Evolutionary conservation across 2,888 invertebrate genomes (phyloP).

Genomic region (Xylota segnis): DNA sequence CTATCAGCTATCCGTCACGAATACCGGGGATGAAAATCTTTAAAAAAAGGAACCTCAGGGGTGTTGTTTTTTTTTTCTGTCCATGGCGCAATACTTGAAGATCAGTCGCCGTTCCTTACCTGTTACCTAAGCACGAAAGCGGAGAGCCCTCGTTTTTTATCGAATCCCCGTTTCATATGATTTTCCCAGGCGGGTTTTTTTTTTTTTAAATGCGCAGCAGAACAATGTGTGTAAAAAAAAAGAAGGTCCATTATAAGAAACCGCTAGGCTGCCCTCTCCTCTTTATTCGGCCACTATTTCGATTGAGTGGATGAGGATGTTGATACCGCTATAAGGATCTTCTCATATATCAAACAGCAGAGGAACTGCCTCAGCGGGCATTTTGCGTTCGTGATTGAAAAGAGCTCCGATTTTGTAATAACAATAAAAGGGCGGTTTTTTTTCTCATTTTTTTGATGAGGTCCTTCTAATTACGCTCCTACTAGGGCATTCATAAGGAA

Average conservation of each 20-base stretch:
- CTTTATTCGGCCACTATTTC: constrained; percentile 73
- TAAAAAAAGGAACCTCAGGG: constrained; percentile 24
- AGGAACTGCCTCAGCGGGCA: constrained; percentile 59
- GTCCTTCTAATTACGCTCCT: constrained; percentile 73
- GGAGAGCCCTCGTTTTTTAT: constrained; percentile 41
- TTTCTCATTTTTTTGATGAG: constrained; percentile 47
- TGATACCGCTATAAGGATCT: constrained; percentile 75
- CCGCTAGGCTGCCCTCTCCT: constrained; percentile 75
- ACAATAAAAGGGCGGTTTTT: constrained; percentile 61
- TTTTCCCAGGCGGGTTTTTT: constrained; percentile 66
- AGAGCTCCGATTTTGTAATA: constrained; percentile 35
- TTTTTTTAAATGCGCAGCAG: constrained; percentile 11
- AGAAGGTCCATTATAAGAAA: constrained; percentile 72
- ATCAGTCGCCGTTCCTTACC: constrained; percentile 51
- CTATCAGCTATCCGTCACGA: constrained; percentile 10
- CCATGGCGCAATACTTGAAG: constrained; percentile 56
- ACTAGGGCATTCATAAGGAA: constrained; percentile 61
- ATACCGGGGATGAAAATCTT: constrained; percentile 32
- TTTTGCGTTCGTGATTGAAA: constrained; percentile 73
- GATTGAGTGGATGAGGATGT: constrained; percentile 74
- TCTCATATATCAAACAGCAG: constrained; percentile 73
- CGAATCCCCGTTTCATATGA: constrained; percentile 48
- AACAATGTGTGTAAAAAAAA: constrained; percentile 40
- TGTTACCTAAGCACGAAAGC: constrained; percentile 52
- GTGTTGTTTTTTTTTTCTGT: constrained; percentile 33